These are phyloP conservation scores for Orthosia cruda DNA, from an alignment of 2,888 invertebrate species.

Conservation along the genomic window DNA sequence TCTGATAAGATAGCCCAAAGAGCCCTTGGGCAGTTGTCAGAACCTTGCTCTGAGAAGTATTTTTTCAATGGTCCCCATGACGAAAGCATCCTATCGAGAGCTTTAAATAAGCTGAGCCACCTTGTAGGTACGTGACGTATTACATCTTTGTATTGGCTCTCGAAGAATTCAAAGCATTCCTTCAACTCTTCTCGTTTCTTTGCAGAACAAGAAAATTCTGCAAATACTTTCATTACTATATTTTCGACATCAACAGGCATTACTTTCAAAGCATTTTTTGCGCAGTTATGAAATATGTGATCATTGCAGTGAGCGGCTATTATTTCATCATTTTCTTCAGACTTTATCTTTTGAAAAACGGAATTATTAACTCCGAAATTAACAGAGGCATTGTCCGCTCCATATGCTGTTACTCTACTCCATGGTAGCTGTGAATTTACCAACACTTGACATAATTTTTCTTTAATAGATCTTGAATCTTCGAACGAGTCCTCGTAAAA, in stretches of 20 bases:
- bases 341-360: neutral
- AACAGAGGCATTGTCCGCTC: slow-evolving; percentile 53
- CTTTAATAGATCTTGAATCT: slow-evolving; percentile 41
- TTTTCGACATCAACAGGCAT: slow-evolving; percentile 10
- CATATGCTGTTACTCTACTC: slow-evolving; percentile 25
- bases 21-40: no score
- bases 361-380: slow-evolving; percentile 40
- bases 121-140: slow-evolving; percentile 39
- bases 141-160: neutral
- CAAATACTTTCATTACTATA: slow-evolving; percentile 43
- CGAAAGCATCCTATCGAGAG: slow-evolving; percentile 4
- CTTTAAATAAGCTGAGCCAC: slow-evolving; percentile 32
- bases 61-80: slow-evolving; percentile 2
- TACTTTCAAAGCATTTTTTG: no score
- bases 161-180: neutral
- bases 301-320: no score
- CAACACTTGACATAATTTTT: slow-evolving; percentile 31
- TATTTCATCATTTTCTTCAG: no score
- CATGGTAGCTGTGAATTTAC: slow-evolving; percentile 35
- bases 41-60: neutral
- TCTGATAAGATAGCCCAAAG: no score
- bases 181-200: slow-evolving; percentile 35
- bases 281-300: no score
- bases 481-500: slow-evolving; percentile 33
- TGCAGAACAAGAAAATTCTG: slow-evolving; percentile 43